phyloP scores from a whole-genome alignment of 2,113 vertebrate species.

The Daubentonia madagascariensis region DNA sequence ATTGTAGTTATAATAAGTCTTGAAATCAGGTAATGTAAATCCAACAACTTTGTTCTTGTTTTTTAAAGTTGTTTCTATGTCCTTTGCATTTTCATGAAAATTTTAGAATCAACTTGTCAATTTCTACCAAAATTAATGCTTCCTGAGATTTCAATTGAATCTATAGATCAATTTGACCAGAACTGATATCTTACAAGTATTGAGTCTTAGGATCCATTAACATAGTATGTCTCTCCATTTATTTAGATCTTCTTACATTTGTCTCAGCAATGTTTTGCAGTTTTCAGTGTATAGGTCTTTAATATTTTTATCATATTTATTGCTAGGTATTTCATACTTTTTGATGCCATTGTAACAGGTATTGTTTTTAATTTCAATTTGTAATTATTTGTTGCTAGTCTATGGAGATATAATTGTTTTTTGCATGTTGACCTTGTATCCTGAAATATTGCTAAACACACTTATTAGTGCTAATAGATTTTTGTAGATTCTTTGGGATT shows the following conservation, averaged over 20 bases:
- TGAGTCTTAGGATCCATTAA: not conserved
- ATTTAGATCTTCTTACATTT: not conserved
- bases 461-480: not conserved
- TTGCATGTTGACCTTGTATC: not conserved
- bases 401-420: not conserved
- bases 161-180: not conserved
- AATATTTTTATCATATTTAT: not conserved
- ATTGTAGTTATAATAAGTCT: not conserved
- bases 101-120: not conserved
- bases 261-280: not conserved
- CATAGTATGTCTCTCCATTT: not conserved
- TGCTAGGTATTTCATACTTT: not conserved
- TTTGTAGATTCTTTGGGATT: not conserved
- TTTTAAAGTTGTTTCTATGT: not conserved
- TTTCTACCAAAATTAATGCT: not conserved
- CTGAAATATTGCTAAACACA: not conserved
- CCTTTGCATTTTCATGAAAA: not conserved
- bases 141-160: not conserved
- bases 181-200: not conserved
- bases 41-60: not conserved
- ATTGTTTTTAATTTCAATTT: not conserved
- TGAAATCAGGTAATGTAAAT: not conserved
- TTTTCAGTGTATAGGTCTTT: not conserved
- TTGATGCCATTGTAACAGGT: not conserved
- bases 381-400: not conserved